Evolutionary conservation across 2,888 invertebrate genomes (phyloP).

Genomic region (Bombyx huttoni): DNA sequence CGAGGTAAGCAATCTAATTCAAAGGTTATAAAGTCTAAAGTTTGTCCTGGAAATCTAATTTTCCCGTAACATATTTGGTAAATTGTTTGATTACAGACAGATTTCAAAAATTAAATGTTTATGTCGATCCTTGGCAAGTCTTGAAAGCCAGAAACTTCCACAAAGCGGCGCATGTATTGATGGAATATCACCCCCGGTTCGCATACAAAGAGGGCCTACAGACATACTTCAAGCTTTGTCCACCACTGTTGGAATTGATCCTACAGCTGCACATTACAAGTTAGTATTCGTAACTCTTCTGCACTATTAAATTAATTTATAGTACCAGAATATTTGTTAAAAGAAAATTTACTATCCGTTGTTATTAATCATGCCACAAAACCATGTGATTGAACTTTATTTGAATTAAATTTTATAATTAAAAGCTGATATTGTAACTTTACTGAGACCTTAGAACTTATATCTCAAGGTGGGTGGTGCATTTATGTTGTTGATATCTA

Average conservation of each 20-base stretch:
- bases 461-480: no score
- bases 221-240: slow-evolving; percentile 87
- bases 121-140: slow-evolving; percentile 38
- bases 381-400: no score
- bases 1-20: slow-evolving; percentile 20
- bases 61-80: no score
- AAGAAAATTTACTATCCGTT: no score
- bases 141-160: slow-evolving; percentile 54
- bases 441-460: no score
- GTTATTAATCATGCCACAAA: no score
- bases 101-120: slow-evolving; percentile 43
- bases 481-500: no score
- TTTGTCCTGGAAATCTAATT: slow-evolving; percentile 1
- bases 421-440: no score
- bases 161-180: slow-evolving; percentile 38
- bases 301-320: no score
- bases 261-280: slow-evolving; percentile 90
- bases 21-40: not conserved
- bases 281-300: slow-evolving; percentile 14
- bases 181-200: slow-evolving; percentile 73
- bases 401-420: no score
- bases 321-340: no score
- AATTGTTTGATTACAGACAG: slow-evolving; percentile 26
- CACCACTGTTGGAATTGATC: slow-evolving; percentile 83
- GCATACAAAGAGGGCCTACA: slow-evolving; percentile 83